A percentile compares a stretch with the other conserved stretches of the same genome.
Conservation (phyloP, 2,888 invertebrate species). For the Parelbella ahira region DNA sequence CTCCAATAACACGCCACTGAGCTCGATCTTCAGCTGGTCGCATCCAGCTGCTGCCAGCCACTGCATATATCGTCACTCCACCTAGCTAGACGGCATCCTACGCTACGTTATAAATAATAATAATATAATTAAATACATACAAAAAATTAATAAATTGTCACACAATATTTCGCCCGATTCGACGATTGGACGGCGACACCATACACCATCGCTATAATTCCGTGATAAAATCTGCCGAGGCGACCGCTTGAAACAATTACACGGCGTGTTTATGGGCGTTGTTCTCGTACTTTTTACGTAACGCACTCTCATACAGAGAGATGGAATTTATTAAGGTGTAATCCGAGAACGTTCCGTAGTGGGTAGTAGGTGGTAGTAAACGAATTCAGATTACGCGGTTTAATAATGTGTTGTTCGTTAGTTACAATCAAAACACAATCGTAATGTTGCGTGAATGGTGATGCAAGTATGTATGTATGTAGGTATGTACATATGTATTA, state of each 20-base stretch:
- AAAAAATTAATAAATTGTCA: no score
- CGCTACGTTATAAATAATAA: no score
- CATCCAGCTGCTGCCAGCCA: no score
- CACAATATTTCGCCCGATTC: neutral
- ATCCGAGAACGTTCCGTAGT: neutral
- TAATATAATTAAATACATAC: no score
- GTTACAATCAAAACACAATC: no score
- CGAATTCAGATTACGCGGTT: neutral
- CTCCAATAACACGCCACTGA: no score
- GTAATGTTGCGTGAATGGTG: conserved; percentile 1
- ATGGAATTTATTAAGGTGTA: conserved; percentile 4
- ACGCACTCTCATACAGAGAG: conserved; percentile 9
- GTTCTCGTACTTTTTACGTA: conserved; percentile 33
- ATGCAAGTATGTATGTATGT: neutral
- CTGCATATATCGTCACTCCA: no score
- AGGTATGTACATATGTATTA: no score
- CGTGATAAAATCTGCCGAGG: conserved; percentile 48
- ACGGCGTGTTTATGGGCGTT: conserved; percentile 44
- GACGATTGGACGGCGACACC: neutral
- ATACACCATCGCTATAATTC: conserved; percentile 41
- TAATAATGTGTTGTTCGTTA: no score
- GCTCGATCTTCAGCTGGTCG: no score
- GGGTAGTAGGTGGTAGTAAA: neutral
- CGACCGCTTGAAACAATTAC: conserved; percentile 39
- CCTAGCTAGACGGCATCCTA: no score